Base-by-base conservation (phyloP, 1,140 invertebrate species). In the Littorina saxatilis region DNA sequence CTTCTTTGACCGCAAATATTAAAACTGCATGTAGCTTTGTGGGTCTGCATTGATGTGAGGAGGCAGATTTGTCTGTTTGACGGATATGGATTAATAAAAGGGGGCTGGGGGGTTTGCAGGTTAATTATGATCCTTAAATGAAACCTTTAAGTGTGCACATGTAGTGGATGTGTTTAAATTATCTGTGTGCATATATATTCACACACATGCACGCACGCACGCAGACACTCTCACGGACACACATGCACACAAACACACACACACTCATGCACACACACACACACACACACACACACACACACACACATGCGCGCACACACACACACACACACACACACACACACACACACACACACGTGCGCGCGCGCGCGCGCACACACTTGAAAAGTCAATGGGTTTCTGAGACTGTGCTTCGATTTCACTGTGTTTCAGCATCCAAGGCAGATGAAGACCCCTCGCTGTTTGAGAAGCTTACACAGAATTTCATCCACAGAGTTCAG, bases 401-500 rank as follows among this genome's bases (percentile, higher is more conserved):
- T 35, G 63, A 4, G 32, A 20, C 66, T 23, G 20, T 37, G 32
- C 20, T 39, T 37, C 20, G 39, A 74, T 82, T 66, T 86, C 23
- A 70, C 70, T 87, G 66, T 82, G 15, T 81, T 79, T 50, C 83
- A 88, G 88, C 84, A 76, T 82, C 82, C 32, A 83, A 85, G 76
- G 84, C 84, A 66, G 84, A 82, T 81, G 85, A 87, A 47, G 87
- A 88, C 73, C 88, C 86, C 40, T 89, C 90, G 32, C 95, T 96
- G 87, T 94, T 96, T 83, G 95, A 96, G 90, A 95, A 95, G 89
- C 90, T 96, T 61, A 93, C 95, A 66, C 95, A 95, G 27, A 96
- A 95, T 27, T 94, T 96, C 15, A 93, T 96, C 78, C 96, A 96
- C 90, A 96, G 96, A 91, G 93, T 97, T 61, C 96, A 97, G 93